A percentile compares a stretch with the other conserved stretches of the same genome.
These are phyloP conservation scores for Synergus itoensis DNA, from an alignment of 2,888 invertebrate genomes.

Conservation along the genomic window DNA sequence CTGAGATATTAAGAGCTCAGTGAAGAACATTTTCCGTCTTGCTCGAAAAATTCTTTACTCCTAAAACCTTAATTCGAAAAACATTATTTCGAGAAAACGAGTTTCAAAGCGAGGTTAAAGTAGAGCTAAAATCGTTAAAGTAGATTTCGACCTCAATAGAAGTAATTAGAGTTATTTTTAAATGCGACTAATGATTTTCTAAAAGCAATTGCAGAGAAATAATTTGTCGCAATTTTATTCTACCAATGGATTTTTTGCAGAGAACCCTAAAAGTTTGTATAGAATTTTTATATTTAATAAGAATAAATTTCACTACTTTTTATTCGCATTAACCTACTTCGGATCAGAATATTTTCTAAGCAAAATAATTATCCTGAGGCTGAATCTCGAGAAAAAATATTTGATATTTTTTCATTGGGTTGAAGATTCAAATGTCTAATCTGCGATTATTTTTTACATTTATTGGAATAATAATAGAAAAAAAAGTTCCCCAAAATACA, in stretches of 20 bases:
- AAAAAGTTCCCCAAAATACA: too few species aligned
- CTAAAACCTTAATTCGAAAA: not conserved
- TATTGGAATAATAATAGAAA: too few species aligned
- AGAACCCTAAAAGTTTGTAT: not conserved
- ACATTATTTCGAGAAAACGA: constrained; percentile 9
- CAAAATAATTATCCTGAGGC: not conserved
- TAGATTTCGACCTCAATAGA: not conserved
- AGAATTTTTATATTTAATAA: not conserved
- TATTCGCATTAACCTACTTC: not conserved
- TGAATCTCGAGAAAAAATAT: not conserved
- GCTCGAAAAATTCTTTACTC: not conserved
- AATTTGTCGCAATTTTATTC: not conserved
- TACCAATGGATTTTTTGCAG: not conserved
- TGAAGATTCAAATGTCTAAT: too few species aligned
- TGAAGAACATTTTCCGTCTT: not conserved
- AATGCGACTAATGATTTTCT: constrained; percentile 19
- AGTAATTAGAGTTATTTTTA: constrained; percentile 39
- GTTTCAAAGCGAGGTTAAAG: constrained; percentile 17
- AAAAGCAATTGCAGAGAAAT: constrained; percentile 4
- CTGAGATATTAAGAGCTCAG: not conserved
- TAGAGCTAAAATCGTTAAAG: constrained; percentile 20
- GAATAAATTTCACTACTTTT: not conserved
- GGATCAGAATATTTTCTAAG: not conserved
- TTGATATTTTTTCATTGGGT: too few species aligned
- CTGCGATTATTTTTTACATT: too few species aligned